These are phyloP conservation scores for Drosophila hydei DNA, from an alignment of 1,140 invertebrate genomes.

Conservation along the genomic window DNA sequence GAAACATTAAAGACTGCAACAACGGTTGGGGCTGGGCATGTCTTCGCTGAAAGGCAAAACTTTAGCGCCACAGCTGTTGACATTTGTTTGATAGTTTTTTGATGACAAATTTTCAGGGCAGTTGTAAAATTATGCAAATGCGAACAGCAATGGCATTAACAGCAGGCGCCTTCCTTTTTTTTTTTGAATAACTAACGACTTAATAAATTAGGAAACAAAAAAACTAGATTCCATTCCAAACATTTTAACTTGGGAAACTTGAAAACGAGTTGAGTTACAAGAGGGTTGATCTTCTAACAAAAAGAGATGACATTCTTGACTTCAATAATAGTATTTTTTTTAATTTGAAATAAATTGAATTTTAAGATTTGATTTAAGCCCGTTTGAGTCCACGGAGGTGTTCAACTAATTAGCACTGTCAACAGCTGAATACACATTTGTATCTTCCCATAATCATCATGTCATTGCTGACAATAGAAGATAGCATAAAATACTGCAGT, in stretches of 20 bases:
- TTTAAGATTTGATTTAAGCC: too few relatives aligned
- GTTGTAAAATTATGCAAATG: constrained; percentile 45
- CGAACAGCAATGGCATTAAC: constrained; percentile 12
- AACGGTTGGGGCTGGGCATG: not conserved
- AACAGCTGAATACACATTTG: not conserved
- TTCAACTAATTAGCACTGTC: constrained; percentile 19
- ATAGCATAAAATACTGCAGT: not conserved
- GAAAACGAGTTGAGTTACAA: too few relatives aligned
- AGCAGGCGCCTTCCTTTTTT: constrained; percentile 1
- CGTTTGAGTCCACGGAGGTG: too few relatives aligned
- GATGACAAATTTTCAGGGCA: constrained; percentile 37
- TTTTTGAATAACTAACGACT: constrained; percentile 34
- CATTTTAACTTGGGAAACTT: not conserved
- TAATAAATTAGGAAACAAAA: not conserved
- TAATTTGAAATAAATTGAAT: too few relatives aligned
- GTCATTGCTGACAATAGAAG: constrained; percentile 11
- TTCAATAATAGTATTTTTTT: too few relatives aligned
- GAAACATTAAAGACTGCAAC: constrained; percentile 13
- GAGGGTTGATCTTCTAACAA: too few relatives aligned
- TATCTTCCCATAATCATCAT: not conserved
- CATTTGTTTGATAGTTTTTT: constrained; percentile 27
- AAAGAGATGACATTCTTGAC: too few relatives aligned
- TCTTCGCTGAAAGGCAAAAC: constrained; percentile 22
- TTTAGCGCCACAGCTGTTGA: constrained; percentile 37
- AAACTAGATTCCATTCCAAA: constrained; percentile 1